Percentiles rank a stretch among this genome's conserved stretches.
These are phyloP conservation scores for Hirtodrosophila alboralis DNA, from an alignment of 2,888 invertebrate species.

Conservation along the genomic window DNA sequence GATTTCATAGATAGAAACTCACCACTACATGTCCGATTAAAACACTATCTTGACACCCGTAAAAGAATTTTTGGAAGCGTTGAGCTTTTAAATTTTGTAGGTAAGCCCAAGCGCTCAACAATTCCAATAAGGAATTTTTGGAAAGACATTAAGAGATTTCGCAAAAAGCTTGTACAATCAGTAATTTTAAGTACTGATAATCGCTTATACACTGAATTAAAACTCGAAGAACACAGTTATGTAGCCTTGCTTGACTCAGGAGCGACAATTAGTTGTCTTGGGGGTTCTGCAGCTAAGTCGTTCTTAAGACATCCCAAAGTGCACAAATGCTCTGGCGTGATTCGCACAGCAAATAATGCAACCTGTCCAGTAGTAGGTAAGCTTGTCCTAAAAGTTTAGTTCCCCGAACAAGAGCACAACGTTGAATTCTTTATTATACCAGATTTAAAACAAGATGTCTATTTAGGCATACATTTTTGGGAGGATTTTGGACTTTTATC, in stretches of 20 bases:
- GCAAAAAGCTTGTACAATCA: not conserved
- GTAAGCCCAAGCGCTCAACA: not conserved
- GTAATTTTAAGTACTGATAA: not conserved
- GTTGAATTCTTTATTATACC: conserved; percentile 5
- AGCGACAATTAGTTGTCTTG: not conserved
- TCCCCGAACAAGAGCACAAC: not conserved
- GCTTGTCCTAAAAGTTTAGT: not conserved
- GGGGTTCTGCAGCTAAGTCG: not conserved
- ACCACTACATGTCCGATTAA: too few species aligned
- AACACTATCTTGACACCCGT: too few species aligned
- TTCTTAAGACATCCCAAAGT: not conserved
- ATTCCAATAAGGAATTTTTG: not conserved
- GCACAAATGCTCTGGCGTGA: not conserved
- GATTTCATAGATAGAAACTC: too few species aligned
- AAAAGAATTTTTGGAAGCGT: too few species aligned
- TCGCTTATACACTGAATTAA: not conserved
- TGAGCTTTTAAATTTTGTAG: too few species aligned
- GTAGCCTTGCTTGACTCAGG: not conserved
- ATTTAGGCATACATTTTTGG: conserved; percentile 8
- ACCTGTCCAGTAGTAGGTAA: not conserved
- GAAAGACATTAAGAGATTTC: too few species aligned
- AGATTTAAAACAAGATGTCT: conserved; percentile 5
- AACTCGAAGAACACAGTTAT: not conserved
- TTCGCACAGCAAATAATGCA: not conserved
- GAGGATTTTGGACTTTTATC: conserved; percentile 5